These are phyloP conservation scores for Homarus gammarus DNA, from an alignment of 2,888 invertebrate species.

Conservation along the genomic window DNA sequence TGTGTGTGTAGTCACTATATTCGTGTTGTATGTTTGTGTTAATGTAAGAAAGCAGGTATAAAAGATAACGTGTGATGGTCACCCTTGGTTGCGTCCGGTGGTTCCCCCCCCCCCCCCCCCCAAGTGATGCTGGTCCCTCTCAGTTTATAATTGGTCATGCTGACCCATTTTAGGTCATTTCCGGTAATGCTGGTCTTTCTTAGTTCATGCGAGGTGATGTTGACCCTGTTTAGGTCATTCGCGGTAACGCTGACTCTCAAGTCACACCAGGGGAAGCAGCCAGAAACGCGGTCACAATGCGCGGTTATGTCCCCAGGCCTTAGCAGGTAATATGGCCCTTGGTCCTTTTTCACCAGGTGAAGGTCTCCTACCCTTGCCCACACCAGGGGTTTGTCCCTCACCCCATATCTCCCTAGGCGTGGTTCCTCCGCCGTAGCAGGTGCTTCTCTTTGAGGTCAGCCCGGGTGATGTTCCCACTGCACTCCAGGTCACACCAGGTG, in stretches of 20 bases:
- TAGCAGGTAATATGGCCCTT: too few species aligned
- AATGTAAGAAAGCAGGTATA: too few species aligned
- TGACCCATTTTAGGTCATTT: neutral
- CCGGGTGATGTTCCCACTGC: neutral
- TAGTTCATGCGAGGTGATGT: neutral
- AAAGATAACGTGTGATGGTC: neutral
- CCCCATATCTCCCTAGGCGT: too few species aligned
- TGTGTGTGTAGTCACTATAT: too few species aligned
- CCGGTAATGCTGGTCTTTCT: neutral
- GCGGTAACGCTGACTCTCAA: too few species aligned
- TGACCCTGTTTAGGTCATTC: neutral
- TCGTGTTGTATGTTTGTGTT: too few species aligned
- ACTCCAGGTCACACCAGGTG: conserved; percentile 32
- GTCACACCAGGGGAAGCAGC: too few species aligned
- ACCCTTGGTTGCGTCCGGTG: too few species aligned
- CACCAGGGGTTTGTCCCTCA: neutral
- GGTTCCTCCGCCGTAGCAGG: too few species aligned
- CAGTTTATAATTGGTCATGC: neutral
- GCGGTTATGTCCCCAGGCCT: too few species aligned
- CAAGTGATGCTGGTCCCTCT: neutral
- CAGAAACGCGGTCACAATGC: too few species aligned
- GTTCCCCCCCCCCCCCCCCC: neutral
- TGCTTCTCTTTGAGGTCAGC: conserved; percentile 1
- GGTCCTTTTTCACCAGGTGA: neutral
- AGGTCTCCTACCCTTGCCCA: neutral